Conservation (phyloP, 2,113 vertebrate species). For the Rhegmatorhina hoffmannsi region DNA sequence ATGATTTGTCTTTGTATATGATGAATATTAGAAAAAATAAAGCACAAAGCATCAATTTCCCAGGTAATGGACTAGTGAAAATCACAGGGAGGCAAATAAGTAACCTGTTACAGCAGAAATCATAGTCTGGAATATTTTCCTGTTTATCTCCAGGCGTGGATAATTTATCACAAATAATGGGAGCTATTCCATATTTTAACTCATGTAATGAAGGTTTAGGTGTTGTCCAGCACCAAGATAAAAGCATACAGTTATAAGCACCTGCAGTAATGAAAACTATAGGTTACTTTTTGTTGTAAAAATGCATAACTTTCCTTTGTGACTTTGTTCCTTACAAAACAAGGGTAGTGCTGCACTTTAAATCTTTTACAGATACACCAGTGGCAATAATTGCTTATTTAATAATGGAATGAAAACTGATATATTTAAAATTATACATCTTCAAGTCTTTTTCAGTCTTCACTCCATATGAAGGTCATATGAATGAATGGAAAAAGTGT, state of each 20-base stretch:
- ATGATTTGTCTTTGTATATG: neutral
- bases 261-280: neutral
- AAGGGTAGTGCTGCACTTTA: neutral
- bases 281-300: neutral
- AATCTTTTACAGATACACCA: neutral
- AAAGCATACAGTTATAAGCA: neutral
- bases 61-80: neutral
- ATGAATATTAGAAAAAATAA: neutral
- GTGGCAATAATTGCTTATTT: neutral
- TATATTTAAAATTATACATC: neutral
- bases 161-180: neutral
- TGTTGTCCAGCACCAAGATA: neutral
- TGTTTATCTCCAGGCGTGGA: neutral
- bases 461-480: neutral
- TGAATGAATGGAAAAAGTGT: neutral
- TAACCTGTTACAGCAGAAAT: neutral
- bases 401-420: neutral
- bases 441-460: neutral
- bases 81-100: neutral
- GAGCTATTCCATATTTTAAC: neutral
- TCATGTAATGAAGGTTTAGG: neutral
- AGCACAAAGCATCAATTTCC: neutral
- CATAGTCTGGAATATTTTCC: neutral
- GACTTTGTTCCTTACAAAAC: neutral
- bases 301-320: neutral